These are phyloP conservation scores for Macaria liturata DNA, from an alignment of 2,888 invertebrate species.

Conservation along the genomic window DNA sequence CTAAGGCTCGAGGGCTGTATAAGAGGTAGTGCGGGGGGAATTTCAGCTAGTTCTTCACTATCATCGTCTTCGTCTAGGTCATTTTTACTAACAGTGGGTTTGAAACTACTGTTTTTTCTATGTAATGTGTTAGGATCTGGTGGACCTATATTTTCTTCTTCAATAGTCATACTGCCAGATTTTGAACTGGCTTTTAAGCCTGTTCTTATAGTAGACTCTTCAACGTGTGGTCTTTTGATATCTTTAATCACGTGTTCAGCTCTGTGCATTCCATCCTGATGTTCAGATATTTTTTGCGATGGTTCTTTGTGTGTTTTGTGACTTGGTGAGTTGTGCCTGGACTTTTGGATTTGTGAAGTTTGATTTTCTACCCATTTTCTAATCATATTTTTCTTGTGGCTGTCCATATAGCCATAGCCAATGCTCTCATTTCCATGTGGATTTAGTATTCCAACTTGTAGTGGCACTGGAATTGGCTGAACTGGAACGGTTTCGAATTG, in stretches of 20 bases:
- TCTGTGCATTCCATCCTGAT: conserved; percentile 58
- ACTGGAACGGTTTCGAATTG: conserved; percentile 83
- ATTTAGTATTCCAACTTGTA: conserved; percentile 71
- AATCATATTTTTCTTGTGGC: conserved; percentile 96
- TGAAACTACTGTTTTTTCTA: conserved; percentile 55
- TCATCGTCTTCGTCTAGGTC: conserved; percentile 88
- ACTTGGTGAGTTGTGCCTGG: conserved; percentile 82
- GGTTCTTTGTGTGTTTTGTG: conserved; percentile 65
- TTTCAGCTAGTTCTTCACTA: conserved; percentile 90
- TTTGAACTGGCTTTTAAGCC: conserved; percentile 83
- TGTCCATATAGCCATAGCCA: conserved; percentile 95
- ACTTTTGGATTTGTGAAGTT: conserved; percentile 90
- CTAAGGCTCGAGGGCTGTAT: conserved; percentile 88
- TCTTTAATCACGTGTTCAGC: conserved; percentile 80
- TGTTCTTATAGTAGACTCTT: conserved; percentile 84
- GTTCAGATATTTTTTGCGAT: conserved; percentile 54
- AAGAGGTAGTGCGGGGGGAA: conserved; percentile 91
- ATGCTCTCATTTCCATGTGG: conserved; percentile 75
- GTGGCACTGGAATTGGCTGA: conserved; percentile 75
- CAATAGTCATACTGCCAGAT: conserved; percentile 63
- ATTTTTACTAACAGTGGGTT: conserved; percentile 62
- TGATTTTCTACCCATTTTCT: conserved; percentile 97
- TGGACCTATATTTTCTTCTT: conserved; percentile 74
- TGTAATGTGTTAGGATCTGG: conserved; percentile 56
- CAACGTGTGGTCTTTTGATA: conserved; percentile 80